Evolutionary conservation across 2,113 vertebrate species (phyloP).

Genomic region (Tetrax tetrax): DNA sequence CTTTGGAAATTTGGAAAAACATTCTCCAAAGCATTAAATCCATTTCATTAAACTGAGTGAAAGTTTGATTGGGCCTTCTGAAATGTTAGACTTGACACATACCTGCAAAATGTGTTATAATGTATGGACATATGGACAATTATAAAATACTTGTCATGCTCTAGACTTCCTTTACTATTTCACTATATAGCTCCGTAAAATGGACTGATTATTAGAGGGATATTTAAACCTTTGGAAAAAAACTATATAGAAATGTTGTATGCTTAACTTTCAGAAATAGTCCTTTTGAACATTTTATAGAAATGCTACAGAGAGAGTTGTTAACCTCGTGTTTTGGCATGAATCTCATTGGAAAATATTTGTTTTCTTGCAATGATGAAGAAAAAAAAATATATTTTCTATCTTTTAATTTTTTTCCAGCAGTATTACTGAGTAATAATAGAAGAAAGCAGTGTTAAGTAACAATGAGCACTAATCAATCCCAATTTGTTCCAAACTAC

Average conservation of each 20-base stretch:
- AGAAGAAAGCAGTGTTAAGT: neutral
- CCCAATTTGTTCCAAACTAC: slow-evolving; percentile 28
- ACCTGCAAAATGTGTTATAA: neutral
- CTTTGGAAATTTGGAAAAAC: neutral
- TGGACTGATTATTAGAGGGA: neutral
- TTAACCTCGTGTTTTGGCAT: neutral
- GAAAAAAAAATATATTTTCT: neutral
- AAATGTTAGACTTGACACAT: neutral
- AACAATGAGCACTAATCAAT: slow-evolving; percentile 48
- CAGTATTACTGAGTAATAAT: neutral
- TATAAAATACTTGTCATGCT: neutral
- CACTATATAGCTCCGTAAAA: neutral
- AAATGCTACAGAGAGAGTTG: neutral
- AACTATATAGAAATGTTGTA: neutral
- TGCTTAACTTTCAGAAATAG: neutral
- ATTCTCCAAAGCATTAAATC: neutral
- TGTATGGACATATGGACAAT: neutral
- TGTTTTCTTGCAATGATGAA: neutral
- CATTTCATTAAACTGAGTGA: neutral
- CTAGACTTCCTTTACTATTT: neutral
- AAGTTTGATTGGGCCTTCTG: neutral
- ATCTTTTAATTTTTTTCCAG: neutral
- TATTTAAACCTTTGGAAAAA: neutral
- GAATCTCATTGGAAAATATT: neutral
- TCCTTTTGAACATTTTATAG: neutral